Evolutionary conservation across 2,797 vertebrate genomes (phyloP), one percentile per base, ranked within the genome.

Genomic region (Orestias chungarensis): DNA sequence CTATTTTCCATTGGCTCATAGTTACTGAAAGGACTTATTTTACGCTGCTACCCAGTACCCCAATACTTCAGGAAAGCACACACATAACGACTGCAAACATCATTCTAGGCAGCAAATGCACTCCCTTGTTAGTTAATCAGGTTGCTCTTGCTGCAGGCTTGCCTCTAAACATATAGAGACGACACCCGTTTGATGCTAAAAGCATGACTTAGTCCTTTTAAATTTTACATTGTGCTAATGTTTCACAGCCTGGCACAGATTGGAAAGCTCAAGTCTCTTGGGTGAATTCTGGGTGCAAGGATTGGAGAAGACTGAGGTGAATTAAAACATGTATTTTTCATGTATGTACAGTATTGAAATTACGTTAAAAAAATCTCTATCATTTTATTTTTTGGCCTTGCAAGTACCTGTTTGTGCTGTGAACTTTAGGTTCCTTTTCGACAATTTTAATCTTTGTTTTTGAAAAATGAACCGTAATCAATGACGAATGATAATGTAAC

Each of bases 201-300:
- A 93, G 93, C 93, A 80, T 86, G 90, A 93, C 90, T 94, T 94
- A 94, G 90, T 91, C 89, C 80, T 89, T 68, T 6, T 94, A 86
- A 94, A 94, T 94, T 92, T 90, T 93, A 82, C 87, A 93, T 93
- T 82, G 68, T 11, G 59, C 79, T 91, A 90, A 92, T 89, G 91
- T 89, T 86, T 90, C 89, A 84, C 85, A 89, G 88, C 76, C 85
- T 85, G 81, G 88, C 81, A 83, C 88, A 89, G 90, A 92, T 88
- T 88, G 89, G 86, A 75, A 88, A 89, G 80, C 84, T 69, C 71
- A 17, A 68, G 80, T 86, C 89, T 91, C 86, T 70, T 52, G 79
- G 82, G 86, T 73, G 74, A 66, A 52, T 71, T 40, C 69, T 68
- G 74, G 81, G 68, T 70, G 82, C 35, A 67, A 23, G 64, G 38